These are phyloP conservation scores for Drosophila paracracens DNA, from an alignment of 2,888 invertebrate genomes.

Conservation along the genomic window DNA sequence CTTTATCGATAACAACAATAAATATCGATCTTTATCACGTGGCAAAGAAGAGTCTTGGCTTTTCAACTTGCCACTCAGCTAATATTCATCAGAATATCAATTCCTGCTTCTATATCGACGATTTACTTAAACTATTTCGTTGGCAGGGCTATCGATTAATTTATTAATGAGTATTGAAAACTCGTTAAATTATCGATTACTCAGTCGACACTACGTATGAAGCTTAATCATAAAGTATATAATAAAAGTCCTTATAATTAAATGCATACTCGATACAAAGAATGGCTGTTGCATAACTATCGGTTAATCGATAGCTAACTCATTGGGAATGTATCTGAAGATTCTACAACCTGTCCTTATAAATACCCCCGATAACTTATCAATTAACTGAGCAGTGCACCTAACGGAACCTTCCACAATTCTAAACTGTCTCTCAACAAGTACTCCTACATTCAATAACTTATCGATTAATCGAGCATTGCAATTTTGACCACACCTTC, in stretches of 20 bases:
- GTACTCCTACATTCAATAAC: not conserved
- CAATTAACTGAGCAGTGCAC: not conserved
- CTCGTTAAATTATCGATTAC: not conserved
- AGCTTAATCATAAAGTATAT: not conserved
- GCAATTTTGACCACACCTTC: not conserved
- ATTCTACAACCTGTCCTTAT: not conserved
- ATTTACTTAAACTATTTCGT: not conserved
- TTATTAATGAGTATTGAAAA: not conserved
- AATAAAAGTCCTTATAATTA: not conserved
- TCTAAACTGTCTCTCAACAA: not conserved
- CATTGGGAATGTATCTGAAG: not conserved
- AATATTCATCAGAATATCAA: not conserved
- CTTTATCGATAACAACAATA: conserved; percentile 1
- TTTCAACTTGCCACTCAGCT: not conserved
- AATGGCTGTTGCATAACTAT: not conserved
- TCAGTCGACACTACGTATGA: not conserved
- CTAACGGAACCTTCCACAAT: not conserved
- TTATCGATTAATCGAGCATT: not conserved
- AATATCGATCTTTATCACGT: not conserved
- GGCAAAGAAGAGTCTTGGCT: not conserved
- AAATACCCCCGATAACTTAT: not conserved
- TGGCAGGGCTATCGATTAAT: not conserved
- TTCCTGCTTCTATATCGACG: not conserved
- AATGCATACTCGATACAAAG: not conserved
- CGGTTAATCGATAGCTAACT: not conserved